Percentiles rank a stretch among this genome's conserved stretches.
Evolutionary conservation across 1,140 invertebrate species (phyloP).

Genomic region (Eubasilissa regina): DNA sequence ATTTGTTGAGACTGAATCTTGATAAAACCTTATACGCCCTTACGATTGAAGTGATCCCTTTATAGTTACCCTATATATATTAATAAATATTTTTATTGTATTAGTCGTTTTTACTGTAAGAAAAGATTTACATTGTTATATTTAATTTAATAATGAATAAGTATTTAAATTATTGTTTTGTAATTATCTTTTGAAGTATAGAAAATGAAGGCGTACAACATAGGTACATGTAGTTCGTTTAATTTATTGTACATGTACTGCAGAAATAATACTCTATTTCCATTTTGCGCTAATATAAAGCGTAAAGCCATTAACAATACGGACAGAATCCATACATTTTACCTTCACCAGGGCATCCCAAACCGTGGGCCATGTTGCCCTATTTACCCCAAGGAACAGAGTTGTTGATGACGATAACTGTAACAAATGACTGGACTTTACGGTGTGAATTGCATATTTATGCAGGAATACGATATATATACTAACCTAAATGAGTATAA

Average conservation of each 20-base stretch:
- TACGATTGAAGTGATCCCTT: too few relatives aligned
- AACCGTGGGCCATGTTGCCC: slow-evolving; percentile 48
- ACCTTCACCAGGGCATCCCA: slow-evolving; percentile 46
- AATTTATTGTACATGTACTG: slow-evolving; percentile 12
- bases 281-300: slow-evolving; percentile 59
- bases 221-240: neutral
- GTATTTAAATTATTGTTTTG: too few relatives aligned
- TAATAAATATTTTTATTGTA: too few relatives aligned
- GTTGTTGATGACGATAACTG: slow-evolving; percentile 54
- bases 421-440: slow-evolving; percentile 55
- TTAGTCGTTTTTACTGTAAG: too few relatives aligned
- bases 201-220: neutral
- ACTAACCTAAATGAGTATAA: too few relatives aligned
- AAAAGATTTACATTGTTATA: too few relatives aligned
- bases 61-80: too few relatives aligned
- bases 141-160: too few relatives aligned
- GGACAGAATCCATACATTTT: slow-evolving; percentile 59
- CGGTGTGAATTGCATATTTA: slow-evolving; percentile 50
- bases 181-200: slow-evolving; percentile 11
- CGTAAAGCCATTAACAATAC: slow-evolving; percentile 59
- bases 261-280: slow-evolving; percentile 59
- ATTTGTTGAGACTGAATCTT: too few relatives aligned
- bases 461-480: neutral
- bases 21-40: too few relatives aligned
- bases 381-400: slow-evolving; percentile 45